Conservation (phyloP, 2,888 invertebrate species). For the Metallyticus violacea region DNA sequence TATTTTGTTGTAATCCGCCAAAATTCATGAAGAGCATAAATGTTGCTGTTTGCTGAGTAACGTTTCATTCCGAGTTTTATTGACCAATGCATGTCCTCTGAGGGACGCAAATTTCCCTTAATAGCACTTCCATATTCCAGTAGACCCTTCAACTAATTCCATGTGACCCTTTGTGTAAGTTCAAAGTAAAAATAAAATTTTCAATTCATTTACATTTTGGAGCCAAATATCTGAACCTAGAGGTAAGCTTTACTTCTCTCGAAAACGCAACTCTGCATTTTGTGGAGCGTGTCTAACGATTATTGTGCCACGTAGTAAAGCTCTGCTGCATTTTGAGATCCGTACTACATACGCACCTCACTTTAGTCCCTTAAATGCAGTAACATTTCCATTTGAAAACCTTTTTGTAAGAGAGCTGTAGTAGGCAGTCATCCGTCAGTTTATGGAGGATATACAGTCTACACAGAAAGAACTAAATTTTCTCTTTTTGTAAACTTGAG, state of each 20-base stretch:
- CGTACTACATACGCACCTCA: background rate
- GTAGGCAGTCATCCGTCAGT: background rate
- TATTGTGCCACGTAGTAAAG: background rate
- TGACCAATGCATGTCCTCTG: background rate
- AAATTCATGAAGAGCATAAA: too few species aligned
- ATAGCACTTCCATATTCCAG: background rate
- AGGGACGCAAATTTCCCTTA: background rate
- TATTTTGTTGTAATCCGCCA: too few species aligned
- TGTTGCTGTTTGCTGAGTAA: too few species aligned
- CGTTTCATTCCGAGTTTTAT: too few species aligned
- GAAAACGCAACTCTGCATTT: background rate
- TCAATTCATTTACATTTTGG: background rate
- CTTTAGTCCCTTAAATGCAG: background rate
- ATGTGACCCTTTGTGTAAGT: background rate
- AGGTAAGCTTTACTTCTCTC: background rate
- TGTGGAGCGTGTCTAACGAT: background rate
- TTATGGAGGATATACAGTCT: background rate
- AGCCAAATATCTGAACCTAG: background rate
- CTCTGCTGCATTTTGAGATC: background rate
- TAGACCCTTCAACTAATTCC: background rate
- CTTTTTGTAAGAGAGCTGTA: background rate
- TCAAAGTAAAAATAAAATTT: background rate
- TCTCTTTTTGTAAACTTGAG: background rate
- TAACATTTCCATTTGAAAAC: slow-evolving; percentile 6
- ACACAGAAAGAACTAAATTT: background rate